Percentiles rank a stretch among this genome's conserved stretches.
These are phyloP conservation scores for Caenorhabditis macrosperma DNA, from an alignment of 2,888 invertebrate genomes.

Conservation along the genomic window DNA sequence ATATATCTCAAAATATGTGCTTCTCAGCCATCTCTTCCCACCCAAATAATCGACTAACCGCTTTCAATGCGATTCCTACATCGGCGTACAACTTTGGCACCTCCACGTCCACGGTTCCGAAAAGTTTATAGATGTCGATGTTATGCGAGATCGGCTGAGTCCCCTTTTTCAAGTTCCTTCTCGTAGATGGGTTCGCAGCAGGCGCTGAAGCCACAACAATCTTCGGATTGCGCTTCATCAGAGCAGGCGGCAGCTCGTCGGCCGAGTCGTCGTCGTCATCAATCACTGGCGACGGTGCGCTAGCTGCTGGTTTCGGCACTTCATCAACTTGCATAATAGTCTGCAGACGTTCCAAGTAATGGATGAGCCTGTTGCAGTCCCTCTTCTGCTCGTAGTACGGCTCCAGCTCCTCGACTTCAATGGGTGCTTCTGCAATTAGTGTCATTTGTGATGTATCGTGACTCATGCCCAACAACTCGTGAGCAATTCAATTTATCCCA, in stretches of 20 bases:
- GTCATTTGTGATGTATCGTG: no score
- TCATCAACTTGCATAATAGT: constrained; percentile 29
- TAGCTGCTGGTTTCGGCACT: not conserved
- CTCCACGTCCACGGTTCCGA: constrained; percentile 67
- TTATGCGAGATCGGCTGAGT: constrained; percentile 72
- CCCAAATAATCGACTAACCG: constrained; percentile 38
- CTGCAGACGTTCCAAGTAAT: constrained; percentile 65
- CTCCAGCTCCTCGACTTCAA: constrained; percentile 71
- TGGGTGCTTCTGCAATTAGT: constrained; percentile 42
- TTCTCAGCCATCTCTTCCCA: not conserved
- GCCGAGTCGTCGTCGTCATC: constrained; percentile 56
- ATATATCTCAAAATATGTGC: not conserved
- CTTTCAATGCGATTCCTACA: constrained; percentile 61
- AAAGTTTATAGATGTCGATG: constrained; percentile 69
- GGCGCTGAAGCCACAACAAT: constrained; percentile 13
- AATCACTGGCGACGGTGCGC: not conserved
- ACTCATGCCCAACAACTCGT: not conserved
- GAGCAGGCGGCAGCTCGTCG: constrained; percentile 62
- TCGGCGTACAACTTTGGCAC: constrained; percentile 64
- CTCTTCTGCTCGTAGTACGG: constrained; percentile 75
- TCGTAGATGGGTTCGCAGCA: not conserved
- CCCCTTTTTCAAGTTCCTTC: constrained; percentile 36
- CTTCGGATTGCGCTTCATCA: constrained; percentile 20
- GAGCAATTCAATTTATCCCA: not conserved
- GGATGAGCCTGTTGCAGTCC: constrained; percentile 69